Percentiles rank a stretch among this genome's conserved stretches.
These are phyloP conservation scores for Pandemis heparana DNA, from an alignment of 2,888 invertebrate genomes.

Conservation along the genomic window DNA sequence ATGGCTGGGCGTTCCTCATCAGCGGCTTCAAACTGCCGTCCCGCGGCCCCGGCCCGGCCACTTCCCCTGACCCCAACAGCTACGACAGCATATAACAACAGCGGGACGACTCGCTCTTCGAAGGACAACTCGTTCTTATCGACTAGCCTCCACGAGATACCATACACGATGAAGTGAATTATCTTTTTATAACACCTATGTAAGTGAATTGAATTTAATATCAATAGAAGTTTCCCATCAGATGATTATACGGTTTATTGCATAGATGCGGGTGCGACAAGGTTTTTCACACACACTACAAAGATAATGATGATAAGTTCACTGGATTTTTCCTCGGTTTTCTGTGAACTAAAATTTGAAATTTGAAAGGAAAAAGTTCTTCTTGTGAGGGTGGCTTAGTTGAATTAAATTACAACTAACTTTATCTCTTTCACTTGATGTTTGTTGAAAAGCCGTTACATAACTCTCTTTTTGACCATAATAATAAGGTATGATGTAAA, in stretches of 20 bases:
- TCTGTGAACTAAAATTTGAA: too few species aligned
- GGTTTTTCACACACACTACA: too few species aligned
- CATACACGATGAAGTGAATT: constrained; percentile 22
- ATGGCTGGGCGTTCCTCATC: constrained; percentile 86
- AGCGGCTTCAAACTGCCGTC: constrained; percentile 86
- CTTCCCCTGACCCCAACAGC: constrained; percentile 79
- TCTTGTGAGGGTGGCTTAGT: background rate
- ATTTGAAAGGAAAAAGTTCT: too few species aligned
- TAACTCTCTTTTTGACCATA: background rate
- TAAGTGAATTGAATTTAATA: background rate
- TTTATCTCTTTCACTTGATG: too few species aligned
- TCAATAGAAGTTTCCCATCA: too few species aligned
- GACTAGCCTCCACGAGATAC: constrained; percentile 57
- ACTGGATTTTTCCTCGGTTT: too few species aligned
- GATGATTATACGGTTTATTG: too few species aligned
- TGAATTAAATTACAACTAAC: background rate
- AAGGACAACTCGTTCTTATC: constrained; percentile 72
- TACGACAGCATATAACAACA: constrained; percentile 85
- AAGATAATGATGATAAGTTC: too few species aligned
- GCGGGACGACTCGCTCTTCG: constrained; percentile 61
- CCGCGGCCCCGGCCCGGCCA: constrained; percentile 64
- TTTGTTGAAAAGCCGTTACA: background rate
- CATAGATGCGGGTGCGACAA: too few species aligned
- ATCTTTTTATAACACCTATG: constrained; percentile 2
- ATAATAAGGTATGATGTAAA: background rate